phyloP scores from a whole-genome alignment of 1,140 invertebrate species.

The Solenopsis fugax region DNA sequence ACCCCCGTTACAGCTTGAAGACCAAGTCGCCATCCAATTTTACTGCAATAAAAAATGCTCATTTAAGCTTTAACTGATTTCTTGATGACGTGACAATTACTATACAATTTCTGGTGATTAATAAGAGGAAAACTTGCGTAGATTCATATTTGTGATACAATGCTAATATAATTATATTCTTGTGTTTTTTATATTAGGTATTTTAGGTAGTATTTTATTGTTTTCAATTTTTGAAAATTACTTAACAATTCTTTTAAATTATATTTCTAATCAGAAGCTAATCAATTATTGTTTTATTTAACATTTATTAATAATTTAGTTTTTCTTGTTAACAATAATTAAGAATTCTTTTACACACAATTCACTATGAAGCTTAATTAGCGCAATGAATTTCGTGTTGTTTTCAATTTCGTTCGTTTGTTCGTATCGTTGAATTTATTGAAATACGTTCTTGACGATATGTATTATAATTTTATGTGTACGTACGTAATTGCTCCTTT shows the following conservation, averaged over 20 bases:
- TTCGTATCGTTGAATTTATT: background rate
- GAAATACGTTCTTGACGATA: background rate
- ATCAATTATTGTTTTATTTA: background rate
- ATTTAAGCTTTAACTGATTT: background rate
- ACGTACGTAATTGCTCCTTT: slow-evolving; percentile 92
- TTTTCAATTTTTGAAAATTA: slow-evolving; percentile 6
- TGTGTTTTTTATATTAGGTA: background rate
- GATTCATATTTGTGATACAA: background rate
- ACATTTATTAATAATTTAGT: background rate
- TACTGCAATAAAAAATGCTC: slow-evolving; percentile 86
- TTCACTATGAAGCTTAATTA: background rate
- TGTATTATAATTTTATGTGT: background rate
- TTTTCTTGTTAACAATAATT: slow-evolving; percentile 1
- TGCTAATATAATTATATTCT: background rate
- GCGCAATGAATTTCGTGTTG: background rate
- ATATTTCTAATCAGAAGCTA: background rate
- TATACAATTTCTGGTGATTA: background rate
- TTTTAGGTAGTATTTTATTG: background rate
- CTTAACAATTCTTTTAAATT: background rate
- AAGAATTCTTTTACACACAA: background rate
- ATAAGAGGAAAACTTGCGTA: background rate
- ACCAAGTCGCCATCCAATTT: slow-evolving; percentile 95
- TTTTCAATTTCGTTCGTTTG: background rate
- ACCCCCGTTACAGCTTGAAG: slow-evolving; percentile 95
- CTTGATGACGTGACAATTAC: background rate